phyloP scores from a whole-genome alignment of 2,113 vertebrate species.

The Cyphomyrus plagiostoma region DNA sequence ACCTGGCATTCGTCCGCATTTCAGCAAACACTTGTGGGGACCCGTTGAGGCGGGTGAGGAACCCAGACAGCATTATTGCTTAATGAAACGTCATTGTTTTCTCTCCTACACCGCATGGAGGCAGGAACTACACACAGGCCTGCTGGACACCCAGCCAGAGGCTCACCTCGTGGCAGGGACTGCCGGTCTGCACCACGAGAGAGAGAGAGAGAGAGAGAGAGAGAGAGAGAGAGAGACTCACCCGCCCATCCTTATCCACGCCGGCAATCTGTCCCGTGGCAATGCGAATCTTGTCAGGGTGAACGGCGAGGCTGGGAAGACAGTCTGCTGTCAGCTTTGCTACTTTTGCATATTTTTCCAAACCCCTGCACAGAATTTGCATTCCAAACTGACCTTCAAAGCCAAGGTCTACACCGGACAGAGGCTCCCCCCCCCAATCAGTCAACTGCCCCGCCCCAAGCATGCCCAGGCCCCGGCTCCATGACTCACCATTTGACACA shows the following conservation, averaged over 20 bases:
- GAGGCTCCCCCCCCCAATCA: neutral
- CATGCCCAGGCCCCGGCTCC: too few species aligned
- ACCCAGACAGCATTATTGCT: neutral
- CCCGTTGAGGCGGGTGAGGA: neutral
- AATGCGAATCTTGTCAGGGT: constrained; percentile 97
- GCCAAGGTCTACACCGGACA: neutral
- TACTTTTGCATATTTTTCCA: neutral
- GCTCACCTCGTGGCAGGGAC: too few species aligned
- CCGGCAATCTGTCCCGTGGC: constrained; percentile 97
- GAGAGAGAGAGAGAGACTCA: constrained; percentile 50
- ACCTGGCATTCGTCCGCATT: neutral
- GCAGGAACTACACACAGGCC: neutral
- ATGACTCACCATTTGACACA: constrained; percentile 90
- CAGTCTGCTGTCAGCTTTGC: neutral
- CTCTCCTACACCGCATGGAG: neutral
- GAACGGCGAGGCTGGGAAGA: constrained; percentile 80
- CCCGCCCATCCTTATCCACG: constrained; percentile 97
- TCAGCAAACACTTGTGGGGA: neutral
- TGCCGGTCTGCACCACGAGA: neutral
- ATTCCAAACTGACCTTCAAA: constrained; percentile 1
- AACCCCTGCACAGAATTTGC: neutral
- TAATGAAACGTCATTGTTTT: neutral
- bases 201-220: neutral
- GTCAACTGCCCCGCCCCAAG: neutral
- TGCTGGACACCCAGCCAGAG: neutral